These are phyloP conservation scores for Kryptolebias ocellatus DNA, from an alignment of 2,797 vertebrate genomes.

Conservation along the genomic window DNA sequence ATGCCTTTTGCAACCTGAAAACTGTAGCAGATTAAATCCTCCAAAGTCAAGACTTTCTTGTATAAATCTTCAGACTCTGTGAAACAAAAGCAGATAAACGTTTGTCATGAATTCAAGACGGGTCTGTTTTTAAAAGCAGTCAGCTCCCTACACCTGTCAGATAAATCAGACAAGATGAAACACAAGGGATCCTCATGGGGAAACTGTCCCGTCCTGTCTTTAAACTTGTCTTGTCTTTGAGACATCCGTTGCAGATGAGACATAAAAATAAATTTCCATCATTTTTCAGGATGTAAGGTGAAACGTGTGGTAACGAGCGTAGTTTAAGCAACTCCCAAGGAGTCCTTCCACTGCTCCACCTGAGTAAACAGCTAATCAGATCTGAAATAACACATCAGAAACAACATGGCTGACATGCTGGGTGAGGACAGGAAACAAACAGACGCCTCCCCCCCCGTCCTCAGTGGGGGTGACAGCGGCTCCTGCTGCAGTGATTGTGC, in stretches of 20 bases:
- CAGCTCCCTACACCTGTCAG: conserved; percentile 24
- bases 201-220: conserved; percentile 31
- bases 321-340: conserved; percentile 51
- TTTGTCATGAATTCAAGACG: conserved; percentile 24
- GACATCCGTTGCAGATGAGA: conserved; percentile 61
- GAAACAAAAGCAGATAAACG: conserved; percentile 54
- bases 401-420: conserved; percentile 48
- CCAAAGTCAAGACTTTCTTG: conserved; percentile 90
- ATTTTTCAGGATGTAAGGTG: conserved; percentile 64
- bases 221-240: conserved; percentile 49
- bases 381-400: conserved; percentile 78
- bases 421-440: conserved; percentile 75
- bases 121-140: conserved; percentile 30
- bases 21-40: conserved; percentile 95
- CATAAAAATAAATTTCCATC: conserved; percentile 36
- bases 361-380: conserved; percentile 85
- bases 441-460: conserved; percentile 61
- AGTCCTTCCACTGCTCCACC: conserved; percentile 75
- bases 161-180: conserved; percentile 52
- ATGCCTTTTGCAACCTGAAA: conserved; percentile 97
- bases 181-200: conserved; percentile 6
- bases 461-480: conserved; percentile 74
- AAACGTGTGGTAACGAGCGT: conserved; percentile 52
- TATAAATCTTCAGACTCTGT: conserved; percentile 92
- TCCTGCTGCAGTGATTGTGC: conserved; percentile 74